Evolutionary conservation across 2,888 invertebrate species (phyloP).

Genomic region (Synergus itoensis): DNA sequence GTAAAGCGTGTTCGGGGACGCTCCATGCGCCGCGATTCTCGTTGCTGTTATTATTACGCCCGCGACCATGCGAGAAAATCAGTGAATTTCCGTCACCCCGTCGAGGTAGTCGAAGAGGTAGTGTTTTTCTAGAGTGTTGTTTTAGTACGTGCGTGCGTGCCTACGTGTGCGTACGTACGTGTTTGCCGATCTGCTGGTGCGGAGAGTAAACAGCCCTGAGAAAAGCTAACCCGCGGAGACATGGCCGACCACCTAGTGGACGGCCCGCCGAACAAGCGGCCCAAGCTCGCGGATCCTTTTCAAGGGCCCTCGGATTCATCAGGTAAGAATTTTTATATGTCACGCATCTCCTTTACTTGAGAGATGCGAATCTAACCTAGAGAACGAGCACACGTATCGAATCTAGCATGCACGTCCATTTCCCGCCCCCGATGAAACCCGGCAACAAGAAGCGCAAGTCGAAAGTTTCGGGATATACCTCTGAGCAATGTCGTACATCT

Average conservation of each 20-base stretch:
- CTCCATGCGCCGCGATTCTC: slow-evolving; percentile 72
- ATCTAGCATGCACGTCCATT: slow-evolving; percentile 39
- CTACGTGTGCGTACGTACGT: slow-evolving; percentile 45
- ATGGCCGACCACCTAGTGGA: slow-evolving; percentile 97
- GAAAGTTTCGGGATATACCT: slow-evolving; percentile 20
- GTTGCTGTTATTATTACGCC: slow-evolving; percentile 41
- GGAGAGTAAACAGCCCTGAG: slow-evolving; percentile 54
- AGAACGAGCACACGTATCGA: slow-evolving; percentile 39
- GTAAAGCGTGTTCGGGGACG: slow-evolving; percentile 84
- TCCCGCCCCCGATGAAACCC: slow-evolving; percentile 37
- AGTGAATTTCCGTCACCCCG: slow-evolving; percentile 59
- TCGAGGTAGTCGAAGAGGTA: slow-evolving; percentile 44
- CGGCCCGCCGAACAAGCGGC: slow-evolving; percentile 98
- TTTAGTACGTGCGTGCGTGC: slow-evolving; percentile 59
- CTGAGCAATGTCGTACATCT: slow-evolving; percentile 24
- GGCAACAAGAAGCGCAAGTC: slow-evolving; percentile 39
- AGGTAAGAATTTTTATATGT: slow-evolving; percentile 81
- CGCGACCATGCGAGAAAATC: slow-evolving; percentile 54
- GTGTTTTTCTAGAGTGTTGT: slow-evolving; percentile 59
- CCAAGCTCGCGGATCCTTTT: slow-evolving; percentile 91
- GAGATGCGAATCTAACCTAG: slow-evolving; percentile 37
- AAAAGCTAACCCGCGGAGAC: slow-evolving; percentile 65
- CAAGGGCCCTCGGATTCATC: slow-evolving; percentile 90
- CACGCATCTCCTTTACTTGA: slow-evolving; percentile 45
- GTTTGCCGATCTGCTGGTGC: slow-evolving; percentile 45